A percentile compares a stretch with the other conserved stretches of the same genome.
phyloP scores from a whole-genome alignment of 2,888 invertebrate genomes.

The Tanypteryx hageni region DNA sequence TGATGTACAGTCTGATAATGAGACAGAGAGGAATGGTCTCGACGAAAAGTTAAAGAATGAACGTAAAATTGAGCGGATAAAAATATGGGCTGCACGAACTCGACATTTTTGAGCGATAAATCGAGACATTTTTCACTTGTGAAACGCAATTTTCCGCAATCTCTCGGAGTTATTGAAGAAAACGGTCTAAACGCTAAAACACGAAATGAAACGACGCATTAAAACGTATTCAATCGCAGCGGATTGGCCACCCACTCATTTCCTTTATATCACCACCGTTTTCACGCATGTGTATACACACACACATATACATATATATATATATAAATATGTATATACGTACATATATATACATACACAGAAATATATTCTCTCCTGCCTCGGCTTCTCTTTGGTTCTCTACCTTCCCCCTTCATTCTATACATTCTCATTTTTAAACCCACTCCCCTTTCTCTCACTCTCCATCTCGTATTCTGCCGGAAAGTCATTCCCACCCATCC shows the following conservation, averaged over 20 bases:
- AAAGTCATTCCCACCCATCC: conserved; percentile 8
- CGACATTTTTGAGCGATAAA: background rate
- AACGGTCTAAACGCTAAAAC: background rate
- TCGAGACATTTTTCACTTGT: background rate
- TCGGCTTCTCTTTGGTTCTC: background rate
- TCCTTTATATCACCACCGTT: background rate
- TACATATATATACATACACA: too few relatives aligned
- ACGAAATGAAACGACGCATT: background rate
- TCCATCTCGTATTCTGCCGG: background rate
- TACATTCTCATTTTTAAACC: background rate
- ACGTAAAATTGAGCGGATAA: too few relatives aligned
- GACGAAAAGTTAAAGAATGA: too few relatives aligned
- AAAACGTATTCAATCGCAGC: background rate
- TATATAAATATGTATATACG: too few relatives aligned
- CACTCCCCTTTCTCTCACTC: background rate
- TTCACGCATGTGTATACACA: background rate
- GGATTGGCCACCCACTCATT: background rate
- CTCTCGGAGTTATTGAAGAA: background rate
- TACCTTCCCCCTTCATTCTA: background rate
- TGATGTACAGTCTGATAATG: too few relatives aligned
- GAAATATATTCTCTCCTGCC: too few relatives aligned
- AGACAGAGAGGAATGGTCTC: too few relatives aligned
- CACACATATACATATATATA: too few relatives aligned
- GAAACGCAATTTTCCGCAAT: background rate
- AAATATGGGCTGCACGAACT: background rate